A percentile compares a stretch with the other conserved stretches of the same genome.
Evolutionary conservation across 2,797 vertebrate genomes (phyloP).

Genomic region (Lindbergichthys nudifrons): DNA sequence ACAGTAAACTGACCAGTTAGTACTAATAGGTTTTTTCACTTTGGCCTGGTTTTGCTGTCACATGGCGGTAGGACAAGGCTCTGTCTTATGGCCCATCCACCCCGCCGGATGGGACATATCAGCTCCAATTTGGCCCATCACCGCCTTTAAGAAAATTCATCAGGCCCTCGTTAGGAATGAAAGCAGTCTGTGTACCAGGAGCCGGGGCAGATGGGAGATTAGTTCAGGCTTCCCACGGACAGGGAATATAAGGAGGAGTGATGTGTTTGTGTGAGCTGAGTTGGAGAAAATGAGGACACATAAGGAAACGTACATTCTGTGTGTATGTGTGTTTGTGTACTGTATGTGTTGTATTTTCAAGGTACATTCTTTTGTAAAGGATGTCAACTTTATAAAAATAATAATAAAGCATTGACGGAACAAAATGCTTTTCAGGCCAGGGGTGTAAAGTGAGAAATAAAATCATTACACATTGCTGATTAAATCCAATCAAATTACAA

Average conservation of each 20-base stretch:
- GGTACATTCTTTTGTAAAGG: slow-evolving; percentile 4
- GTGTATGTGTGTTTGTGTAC: neutral
- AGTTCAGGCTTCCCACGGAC: slow-evolving; percentile 77
- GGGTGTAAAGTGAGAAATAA: too few relatives aligned
- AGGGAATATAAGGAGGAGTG: slow-evolving; percentile 50
- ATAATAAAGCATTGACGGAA: neutral
- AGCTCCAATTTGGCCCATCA: slow-evolving; percentile 84
- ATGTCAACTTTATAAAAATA: neutral
- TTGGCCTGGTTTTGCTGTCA: slow-evolving; percentile 79
- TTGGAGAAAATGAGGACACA: slow-evolving; percentile 42
- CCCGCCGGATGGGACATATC: slow-evolving; percentile 81
- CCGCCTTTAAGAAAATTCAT: slow-evolving; percentile 82
- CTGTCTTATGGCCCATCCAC: slow-evolving; percentile 73
- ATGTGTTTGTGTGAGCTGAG: slow-evolving; percentile 46
- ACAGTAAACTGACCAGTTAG: slow-evolving; percentile 80
- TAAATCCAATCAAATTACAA: neutral
- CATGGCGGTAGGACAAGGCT: slow-evolving; percentile 81
- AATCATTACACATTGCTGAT: too few relatives aligned
- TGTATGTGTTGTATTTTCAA: slow-evolving; percentile 1
- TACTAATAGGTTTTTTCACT: slow-evolving; percentile 79
- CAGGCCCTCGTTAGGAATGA: slow-evolving; percentile 81
- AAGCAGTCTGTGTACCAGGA: slow-evolving; percentile 80
- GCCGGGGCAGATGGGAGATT: slow-evolving; percentile 78
- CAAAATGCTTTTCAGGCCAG: slow-evolving; percentile 3
- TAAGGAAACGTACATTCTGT: slow-evolving; percentile 32